Base-by-base conservation (phyloP, 2,888 invertebrate genomes). In the Drosophila neonasuta region DNA sequence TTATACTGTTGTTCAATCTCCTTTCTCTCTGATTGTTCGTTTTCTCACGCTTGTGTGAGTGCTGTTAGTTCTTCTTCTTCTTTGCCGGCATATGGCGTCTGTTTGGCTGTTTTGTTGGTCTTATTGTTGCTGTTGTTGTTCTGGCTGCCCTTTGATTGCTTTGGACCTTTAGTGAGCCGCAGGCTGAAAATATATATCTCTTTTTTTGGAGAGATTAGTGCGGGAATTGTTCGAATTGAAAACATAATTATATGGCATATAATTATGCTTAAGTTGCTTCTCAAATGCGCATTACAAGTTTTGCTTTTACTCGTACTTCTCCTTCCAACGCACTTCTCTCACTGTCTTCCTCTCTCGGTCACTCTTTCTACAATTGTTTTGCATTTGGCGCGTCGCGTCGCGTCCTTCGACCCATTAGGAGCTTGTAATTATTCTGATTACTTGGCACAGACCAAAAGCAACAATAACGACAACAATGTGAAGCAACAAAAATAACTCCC, bases 351-450 rank as follows among this genome's bases (percentile, higher is more conserved):
- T 24, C 5, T 8, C 17, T 44, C 24, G n/a, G 24, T 49, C 30
- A 75, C 70, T 71, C 61, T 57, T 55, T 59, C 49, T 60, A 57
- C 49, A 71, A 74, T 63, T 76, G 79, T 60, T 62, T 66, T 79
- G 71, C 61, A 66, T 79, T 79, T 69, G 68, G 34, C 49, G 50
- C 46, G 59, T 44, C 66, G 62, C 66, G 56, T 46, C 66, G 62
- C 64, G 64, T 63, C 76, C 84, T 81, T 74, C 70, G 62, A 50
- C 48, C 84, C 81, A 86, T 81, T 84, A 86, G 60, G 68, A 71
- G 71, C 73, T 68, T 78, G 81, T 86, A 81, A 81, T 81, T 86
- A 81, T 81, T 81, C 79, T 81, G 81, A 81, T 81, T 81, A 79
- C 81, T 84, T 68, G 76, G 58, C 67, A 46, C 42, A 82, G 82